Conservation (phyloP, 1,140 invertebrate genomes). For the Trypoxylus dichotomus region DNA sequence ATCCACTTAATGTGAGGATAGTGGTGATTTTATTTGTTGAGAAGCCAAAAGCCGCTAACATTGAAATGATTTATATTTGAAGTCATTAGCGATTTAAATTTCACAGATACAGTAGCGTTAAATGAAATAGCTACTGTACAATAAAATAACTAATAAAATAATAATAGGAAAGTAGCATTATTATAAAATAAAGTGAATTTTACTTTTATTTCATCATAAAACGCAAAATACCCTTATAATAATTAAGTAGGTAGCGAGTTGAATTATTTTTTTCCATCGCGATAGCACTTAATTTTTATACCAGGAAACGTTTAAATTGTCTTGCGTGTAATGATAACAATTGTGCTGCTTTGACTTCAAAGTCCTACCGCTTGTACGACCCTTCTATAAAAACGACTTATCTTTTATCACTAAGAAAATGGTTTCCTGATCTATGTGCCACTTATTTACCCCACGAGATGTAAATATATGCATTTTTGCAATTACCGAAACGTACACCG, state of each 20-base stretch:
- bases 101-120: neutral
- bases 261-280: constrained; percentile 2
- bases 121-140: neutral
- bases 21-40: neutral
- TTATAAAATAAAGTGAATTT: neutral
- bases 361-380: neutral
- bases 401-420: neutral
- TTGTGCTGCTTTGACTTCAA: neutral
- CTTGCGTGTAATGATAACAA: constrained; percentile 11
- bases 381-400: neutral
- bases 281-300: neutral
- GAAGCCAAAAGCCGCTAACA: neutral
- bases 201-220: neutral
- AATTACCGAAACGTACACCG: neutral
- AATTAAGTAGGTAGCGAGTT: neutral
- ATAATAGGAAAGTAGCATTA: too few relatives aligned
- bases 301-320: constrained; percentile 13
- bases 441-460: neutral
- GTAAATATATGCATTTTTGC: constrained; percentile 7
- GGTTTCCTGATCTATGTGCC: neutral
- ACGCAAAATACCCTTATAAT: neutral
- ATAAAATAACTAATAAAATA: neutral
- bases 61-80: neutral
- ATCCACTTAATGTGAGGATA: neutral
- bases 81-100: neutral